phyloP scores from a whole-genome alignment of 1,140 invertebrate species.

The Neoseiulus cucumeris region DNA sequence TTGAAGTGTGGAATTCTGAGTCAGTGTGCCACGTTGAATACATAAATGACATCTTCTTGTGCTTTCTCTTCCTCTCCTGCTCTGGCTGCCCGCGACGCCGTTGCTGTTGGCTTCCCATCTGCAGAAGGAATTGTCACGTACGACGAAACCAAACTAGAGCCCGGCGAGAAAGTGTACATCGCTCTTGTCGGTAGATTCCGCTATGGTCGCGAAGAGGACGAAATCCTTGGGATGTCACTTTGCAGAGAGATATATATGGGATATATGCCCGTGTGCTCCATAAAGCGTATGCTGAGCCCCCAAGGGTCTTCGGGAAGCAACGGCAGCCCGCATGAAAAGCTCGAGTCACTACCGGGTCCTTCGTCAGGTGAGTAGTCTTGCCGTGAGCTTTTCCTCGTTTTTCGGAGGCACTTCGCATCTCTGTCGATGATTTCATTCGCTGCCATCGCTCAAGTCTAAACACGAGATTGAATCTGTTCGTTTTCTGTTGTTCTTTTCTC shows the following conservation, averaged over 20 bases:
- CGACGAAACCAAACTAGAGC: background rate
- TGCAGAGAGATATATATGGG: conserved; percentile 12
- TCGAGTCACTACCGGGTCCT: background rate
- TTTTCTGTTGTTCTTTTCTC: too few relatives aligned
- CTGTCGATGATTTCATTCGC: too few relatives aligned
- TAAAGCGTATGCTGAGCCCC: background rate
- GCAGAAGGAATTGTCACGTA: conserved; percentile 11
- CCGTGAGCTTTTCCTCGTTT: too few relatives aligned
- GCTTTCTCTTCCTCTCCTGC: too few relatives aligned
- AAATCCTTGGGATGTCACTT: conserved; percentile 11
- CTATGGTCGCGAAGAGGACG: conserved; percentile 13
- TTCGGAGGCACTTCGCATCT: too few relatives aligned
- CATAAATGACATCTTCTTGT: too few relatives aligned
- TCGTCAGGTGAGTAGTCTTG: background rate
- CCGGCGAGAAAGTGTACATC: conserved; percentile 2
- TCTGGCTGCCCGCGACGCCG: too few relatives aligned
- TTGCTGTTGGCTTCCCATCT: background rate
- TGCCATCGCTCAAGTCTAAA: too few relatives aligned
- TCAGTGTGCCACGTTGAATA: too few relatives aligned
- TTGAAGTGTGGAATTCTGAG: too few relatives aligned
- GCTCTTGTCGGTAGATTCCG: conserved; percentile 8
- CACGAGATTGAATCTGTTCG: too few relatives aligned
- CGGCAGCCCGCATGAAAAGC: background rate
- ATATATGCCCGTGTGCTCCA: conserved; percentile 2
- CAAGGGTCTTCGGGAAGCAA: background rate